Base-by-base conservation (phyloP, 2,797 vertebrate genomes). In the Cetoscarus ocellatus region DNA sequence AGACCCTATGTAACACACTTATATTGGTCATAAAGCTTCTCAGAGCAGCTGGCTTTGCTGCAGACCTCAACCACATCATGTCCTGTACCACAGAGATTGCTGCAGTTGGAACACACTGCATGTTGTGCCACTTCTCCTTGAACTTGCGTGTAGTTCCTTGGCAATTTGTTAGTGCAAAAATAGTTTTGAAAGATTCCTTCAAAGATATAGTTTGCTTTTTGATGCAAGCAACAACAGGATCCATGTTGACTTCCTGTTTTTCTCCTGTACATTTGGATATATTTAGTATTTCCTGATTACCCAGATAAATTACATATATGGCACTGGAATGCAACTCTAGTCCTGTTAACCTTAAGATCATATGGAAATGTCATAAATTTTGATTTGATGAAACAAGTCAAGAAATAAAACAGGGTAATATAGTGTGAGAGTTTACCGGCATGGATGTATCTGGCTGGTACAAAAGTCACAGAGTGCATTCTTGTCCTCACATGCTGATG, bases 391-490 rank as follows among this genome's bases (percentile, higher is more conserved):
- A 55, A 52, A 61, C 6, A 57, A 40, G 18, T 17, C 0, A 0
- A 17, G 17, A 13, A 43, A 42, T 7, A 43, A 13, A 38, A 10
- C 9, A 44, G 9, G n/a, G 19, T 12, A 0, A 2, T 13, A 17
- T 6, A 40, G 54, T 83, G 61, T 80, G 62, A 79, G 63, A 90
- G 83, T 67, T 49, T 53, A 75, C 62, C 13, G 27, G 56, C 13
- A 19, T 43, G 51, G 52, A 67, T 65, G 67, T n/a, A 36, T 50
- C 36, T 19, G 54, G 70, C 48, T 64, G 60, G 40, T 61, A 19
- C 62, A 19, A 61, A 84, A 85, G 90, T 88, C 85, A 82, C 63
- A 62, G 77, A 89, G 84, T 86, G 87, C 88, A 74, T 77, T 18
- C 69, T 78, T 74, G 74, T 88, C 82, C 76, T 88, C 78, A 80